Conservation (phyloP, 1,140 invertebrate species). For the Drosophila littoralis region DNA sequence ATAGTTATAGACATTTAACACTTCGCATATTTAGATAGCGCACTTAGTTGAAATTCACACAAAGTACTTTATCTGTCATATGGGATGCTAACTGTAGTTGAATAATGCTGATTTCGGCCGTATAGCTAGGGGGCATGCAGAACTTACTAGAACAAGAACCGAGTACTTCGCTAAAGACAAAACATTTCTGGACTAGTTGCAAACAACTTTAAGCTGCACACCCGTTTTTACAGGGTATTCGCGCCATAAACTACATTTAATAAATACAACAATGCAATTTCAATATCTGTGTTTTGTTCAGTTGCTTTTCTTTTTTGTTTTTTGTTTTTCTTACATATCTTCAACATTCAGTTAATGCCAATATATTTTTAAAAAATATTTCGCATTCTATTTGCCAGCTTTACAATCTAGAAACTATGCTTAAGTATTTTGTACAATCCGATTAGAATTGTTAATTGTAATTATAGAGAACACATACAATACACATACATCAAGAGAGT, state of each 20-base stretch:
- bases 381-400: conserved; percentile 26
- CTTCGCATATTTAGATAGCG: too few relatives aligned
- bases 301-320: conserved; percentile 1
- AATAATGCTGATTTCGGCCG: not conserved
- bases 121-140: conserved; percentile 20
- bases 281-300: conserved; percentile 16
- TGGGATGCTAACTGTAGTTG: conserved; percentile 1
- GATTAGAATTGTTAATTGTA: conserved; percentile 53
- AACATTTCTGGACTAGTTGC: conserved; percentile 28
- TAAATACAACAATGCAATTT: conserved; percentile 40
- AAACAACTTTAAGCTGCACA: not conserved
- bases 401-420: conserved; percentile 40
- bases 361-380: conserved; percentile 77
- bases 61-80: not conserved
- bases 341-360: conserved; percentile 59
- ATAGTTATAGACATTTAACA: conserved; percentile 62
- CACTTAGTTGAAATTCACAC: conserved; percentile 4
- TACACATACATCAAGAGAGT: conserved; percentile 45
- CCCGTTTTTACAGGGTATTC: conserved; percentile 3
- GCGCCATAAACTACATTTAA: conserved; percentile 10
- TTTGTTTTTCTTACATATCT: not conserved
- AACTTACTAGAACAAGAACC: conserved; percentile 18
- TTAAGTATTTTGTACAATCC: conserved; percentile 36
- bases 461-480: conserved; percentile 53
- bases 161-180: not conserved